phyloP scores from a whole-genome alignment of 2,797 vertebrate species.

The Masticophis lateralis region DNA sequence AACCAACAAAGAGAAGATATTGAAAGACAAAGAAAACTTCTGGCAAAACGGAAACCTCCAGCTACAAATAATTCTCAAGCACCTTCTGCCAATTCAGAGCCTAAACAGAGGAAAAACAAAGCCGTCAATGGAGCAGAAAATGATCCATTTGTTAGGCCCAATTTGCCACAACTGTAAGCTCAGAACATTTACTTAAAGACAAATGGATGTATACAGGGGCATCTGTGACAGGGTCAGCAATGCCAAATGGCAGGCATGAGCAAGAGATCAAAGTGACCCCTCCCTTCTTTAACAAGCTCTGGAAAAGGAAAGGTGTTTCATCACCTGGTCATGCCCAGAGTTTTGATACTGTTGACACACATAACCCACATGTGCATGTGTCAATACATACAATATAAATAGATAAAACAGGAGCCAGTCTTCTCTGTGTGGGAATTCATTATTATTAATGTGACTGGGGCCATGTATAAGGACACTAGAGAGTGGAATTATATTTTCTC shows the following conservation, averaged over 20 bases:
- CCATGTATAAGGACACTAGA: background rate
- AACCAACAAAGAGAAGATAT: conserved; percentile 99
- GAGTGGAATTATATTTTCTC: background rate
- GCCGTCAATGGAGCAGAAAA: conserved; percentile 96
- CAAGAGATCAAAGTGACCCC: background rate
- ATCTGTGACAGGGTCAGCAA: background rate
- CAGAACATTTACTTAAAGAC: conserved; percentile 39
- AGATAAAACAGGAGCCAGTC: background rate
- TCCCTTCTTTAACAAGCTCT: background rate
- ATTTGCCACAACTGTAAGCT: conserved; percentile 95
- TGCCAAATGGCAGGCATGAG: background rate
- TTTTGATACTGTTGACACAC: background rate
- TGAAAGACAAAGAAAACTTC: conserved; percentile 95
- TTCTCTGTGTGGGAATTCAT: background rate
- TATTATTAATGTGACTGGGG: background rate
- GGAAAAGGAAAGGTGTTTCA: background rate
- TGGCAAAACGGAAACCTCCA: conserved; percentile 96
- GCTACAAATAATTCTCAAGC: conserved; percentile 91
- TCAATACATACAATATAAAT: background rate
- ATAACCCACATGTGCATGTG: background rate
- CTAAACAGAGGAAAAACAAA: conserved; percentile 98
- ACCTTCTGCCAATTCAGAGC: conserved; percentile 92
- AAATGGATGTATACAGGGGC: background rate
- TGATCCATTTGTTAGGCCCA: conserved; percentile 97
- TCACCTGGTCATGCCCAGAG: background rate